A percentile compares a stretch with the other conserved stretches of the same genome.
These are phyloP conservation scores for Styela plicata DNA, from an alignment of 23 tunicate species.

Conservation along the genomic window DNA sequence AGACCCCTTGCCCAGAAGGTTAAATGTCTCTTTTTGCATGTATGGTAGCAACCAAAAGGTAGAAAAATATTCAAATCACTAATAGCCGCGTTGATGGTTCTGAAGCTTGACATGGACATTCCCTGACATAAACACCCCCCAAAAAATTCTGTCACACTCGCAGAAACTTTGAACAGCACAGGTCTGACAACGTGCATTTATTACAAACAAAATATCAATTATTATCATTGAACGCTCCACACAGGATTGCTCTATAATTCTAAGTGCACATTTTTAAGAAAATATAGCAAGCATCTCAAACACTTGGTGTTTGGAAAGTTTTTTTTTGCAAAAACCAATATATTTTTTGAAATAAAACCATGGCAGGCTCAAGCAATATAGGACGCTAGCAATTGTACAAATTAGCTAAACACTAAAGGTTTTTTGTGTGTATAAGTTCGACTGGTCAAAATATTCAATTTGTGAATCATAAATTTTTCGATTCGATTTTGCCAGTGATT, in stretches of 20 bases:
- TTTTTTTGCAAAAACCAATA: neutral
- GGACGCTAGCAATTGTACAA: too few species aligned
- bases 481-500: neutral
- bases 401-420: neutral
- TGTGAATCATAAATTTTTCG: neutral
- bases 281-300: neutral
- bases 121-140: too few species aligned
- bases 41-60: too few species aligned
- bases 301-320: neutral
- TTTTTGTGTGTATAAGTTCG: neutral
- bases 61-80: too few species aligned
- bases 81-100: too few species aligned
- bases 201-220: neutral
- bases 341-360: too few species aligned
- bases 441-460: neutral
- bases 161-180: too few species aligned
- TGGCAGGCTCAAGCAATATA: too few species aligned
- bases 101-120: too few species aligned
- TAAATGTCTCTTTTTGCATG: too few species aligned
- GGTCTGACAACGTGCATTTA: neutral
- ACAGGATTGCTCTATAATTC: neutral
- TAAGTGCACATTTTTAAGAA: neutral
- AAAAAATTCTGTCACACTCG: too few species aligned
- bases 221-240: neutral
- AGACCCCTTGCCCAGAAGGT: too few species aligned